Percentiles rank a stretch among this genome's conserved stretches.
Evolutionary conservation across 1,140 invertebrate species (phyloP).

Genomic region (Pogonognathellus flavescens): DNA sequence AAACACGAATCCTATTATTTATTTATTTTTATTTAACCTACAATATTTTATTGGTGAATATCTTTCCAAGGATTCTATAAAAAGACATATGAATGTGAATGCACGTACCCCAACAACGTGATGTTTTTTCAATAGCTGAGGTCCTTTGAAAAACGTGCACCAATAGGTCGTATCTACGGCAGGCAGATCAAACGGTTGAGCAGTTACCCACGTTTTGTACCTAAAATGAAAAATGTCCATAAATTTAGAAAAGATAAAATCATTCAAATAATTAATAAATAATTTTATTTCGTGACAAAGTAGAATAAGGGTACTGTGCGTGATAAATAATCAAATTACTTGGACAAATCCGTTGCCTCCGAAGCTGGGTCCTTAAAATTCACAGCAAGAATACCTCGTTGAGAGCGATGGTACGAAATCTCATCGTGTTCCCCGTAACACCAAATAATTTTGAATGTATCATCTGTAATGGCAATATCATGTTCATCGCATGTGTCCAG

Average conservation of each 20-base stretch:
- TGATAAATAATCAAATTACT: neutral
- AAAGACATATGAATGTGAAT: neutral
- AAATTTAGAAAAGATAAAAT: too few relatives aligned
- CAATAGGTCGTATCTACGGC: slow-evolving; percentile 15
- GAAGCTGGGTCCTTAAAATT: slow-evolving; percentile 31
- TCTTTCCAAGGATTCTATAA: too few relatives aligned
- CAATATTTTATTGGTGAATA: too few relatives aligned
- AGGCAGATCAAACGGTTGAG: neutral
- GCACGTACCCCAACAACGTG: slow-evolving; percentile 10
- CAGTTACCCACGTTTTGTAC: neutral
- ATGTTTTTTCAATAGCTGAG: neutral
- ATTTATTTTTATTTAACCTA: too few relatives aligned
- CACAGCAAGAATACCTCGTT: slow-evolving; percentile 20
- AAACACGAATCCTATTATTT: too few relatives aligned
- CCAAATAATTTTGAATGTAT: slow-evolving; percentile 56
- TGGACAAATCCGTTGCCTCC: neutral
- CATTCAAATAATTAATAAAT: too few relatives aligned
- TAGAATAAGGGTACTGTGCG: too few relatives aligned
- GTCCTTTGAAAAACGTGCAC: slow-evolving; percentile 31
- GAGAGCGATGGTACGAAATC: slow-evolving; percentile 27
- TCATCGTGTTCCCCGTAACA: slow-evolving; percentile 48
- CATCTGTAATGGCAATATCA: slow-evolving; percentile 52
- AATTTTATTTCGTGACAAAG: too few relatives aligned
- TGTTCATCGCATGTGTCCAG: slow-evolving; percentile 78
- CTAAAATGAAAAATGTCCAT: neutral